Evolutionary conservation across 1,140 invertebrate species (phyloP).

Genomic region (Drosophila nigrodunni): DNA sequence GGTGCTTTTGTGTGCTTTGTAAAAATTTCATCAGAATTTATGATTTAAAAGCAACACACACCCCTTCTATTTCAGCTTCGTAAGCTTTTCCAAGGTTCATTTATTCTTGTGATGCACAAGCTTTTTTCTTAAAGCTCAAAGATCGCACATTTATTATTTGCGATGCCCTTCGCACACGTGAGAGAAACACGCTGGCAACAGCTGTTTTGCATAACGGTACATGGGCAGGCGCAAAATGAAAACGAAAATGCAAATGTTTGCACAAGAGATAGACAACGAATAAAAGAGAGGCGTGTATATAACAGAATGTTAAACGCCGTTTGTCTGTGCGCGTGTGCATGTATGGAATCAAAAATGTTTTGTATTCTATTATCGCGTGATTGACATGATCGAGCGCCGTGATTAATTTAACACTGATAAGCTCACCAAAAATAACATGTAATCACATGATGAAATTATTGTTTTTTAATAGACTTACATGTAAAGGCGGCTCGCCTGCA

Average conservation of each 20-base stretch:
- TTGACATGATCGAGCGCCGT: conserved; percentile 57
- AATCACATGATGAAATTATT: conserved; percentile 50
- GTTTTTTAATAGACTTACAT: conserved; percentile 56
- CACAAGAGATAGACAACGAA: conserved; percentile 5
- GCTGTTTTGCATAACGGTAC: conserved; percentile 58
- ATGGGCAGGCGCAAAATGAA: conserved; percentile 30
- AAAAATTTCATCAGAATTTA: too few species aligned
- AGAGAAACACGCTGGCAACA: neutral
- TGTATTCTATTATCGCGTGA: conserved; percentile 46
- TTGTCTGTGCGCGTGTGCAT: neutral
- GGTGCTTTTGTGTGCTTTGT: too few species aligned
- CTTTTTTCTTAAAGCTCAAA: conserved; percentile 2
- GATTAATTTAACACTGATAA: conserved; percentile 60
- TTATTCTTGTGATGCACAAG: neutral
- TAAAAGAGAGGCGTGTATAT: conserved; percentile 15
- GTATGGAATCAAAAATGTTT: neutral
- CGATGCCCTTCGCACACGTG: conserved; percentile 15
- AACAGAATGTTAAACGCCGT: neutral
- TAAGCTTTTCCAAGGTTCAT: neutral
- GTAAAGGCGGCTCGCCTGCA: conserved; percentile 74
- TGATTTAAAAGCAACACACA: too few species aligned
- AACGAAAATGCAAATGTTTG: conserved; percentile 34
- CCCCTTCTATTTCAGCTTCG: neutral
- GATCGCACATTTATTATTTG: conserved; percentile 4
- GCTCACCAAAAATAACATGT: neutral